Evolutionary conservation across 2,113 vertebrate genomes (phyloP).

Genomic region (Boleophthalmus pectinirostris): DNA sequence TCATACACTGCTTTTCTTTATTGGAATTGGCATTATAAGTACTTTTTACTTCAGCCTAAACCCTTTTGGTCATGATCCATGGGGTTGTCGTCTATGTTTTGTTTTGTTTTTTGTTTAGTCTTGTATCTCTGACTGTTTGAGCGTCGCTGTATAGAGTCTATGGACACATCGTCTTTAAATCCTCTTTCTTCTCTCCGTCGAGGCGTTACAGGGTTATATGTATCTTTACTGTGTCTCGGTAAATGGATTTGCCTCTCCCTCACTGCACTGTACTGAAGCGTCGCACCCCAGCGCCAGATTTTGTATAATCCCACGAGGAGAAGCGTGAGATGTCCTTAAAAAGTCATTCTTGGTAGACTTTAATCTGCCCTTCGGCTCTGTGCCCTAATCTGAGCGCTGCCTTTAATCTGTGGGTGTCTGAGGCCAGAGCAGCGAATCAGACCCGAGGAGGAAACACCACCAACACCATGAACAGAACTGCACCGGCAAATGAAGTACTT

Average conservation of each 20-base stretch:
- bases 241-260: background rate
- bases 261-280: background rate
- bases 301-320: background rate
- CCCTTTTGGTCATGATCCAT: too few species aligned
- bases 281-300: background rate
- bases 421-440: constrained; percentile 24
- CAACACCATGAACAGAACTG: constrained; percentile 17
- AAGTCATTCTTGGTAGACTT: constrained; percentile 36
- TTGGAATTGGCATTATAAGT: too few species aligned
- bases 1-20: too few species aligned
- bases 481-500: background rate
- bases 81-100: too few species aligned
- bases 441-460: background rate
- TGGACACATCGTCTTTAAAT: too few species aligned
- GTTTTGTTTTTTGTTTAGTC: too few species aligned
- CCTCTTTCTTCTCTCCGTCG: too few species aligned
- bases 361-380: constrained; percentile 44
- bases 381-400: constrained; percentile 41
- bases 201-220: too few species aligned
- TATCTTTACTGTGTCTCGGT: background rate
- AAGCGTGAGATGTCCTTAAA: constrained; percentile 23
- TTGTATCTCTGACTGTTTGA: too few species aligned
- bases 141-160: too few species aligned
- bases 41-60: too few species aligned
- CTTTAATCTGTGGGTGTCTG: constrained; percentile 51